Percentiles rank a stretch among this genome's conserved stretches.
These are phyloP conservation scores for Apamea anceps DNA, from an alignment of 2,888 invertebrate species.

Conservation along the genomic window DNA sequence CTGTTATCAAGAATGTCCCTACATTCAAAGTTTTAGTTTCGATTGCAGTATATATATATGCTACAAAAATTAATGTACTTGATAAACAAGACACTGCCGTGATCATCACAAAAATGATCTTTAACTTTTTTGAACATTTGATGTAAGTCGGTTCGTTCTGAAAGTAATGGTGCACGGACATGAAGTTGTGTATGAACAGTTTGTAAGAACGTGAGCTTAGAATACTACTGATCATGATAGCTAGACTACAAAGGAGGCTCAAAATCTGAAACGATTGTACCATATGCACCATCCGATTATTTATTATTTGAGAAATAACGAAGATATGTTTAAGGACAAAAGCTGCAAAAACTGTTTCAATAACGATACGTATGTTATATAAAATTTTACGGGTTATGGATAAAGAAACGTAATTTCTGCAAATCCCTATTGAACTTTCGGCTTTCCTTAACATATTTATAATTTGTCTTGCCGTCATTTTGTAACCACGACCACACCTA, in stretches of 20 bases:
- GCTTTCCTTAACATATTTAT: slow-evolving; percentile 25
- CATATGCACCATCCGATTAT: background rate
- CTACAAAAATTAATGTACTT: background rate
- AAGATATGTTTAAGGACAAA: background rate
- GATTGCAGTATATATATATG: background rate
- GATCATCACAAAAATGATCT: background rate
- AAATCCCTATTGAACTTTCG: slow-evolving; percentile 22
- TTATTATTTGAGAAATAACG: rapidly evolving
- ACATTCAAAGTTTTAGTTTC: too few species aligned
- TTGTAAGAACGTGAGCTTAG: background rate
- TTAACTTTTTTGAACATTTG: slow-evolving; percentile 24
- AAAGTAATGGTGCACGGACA: slow-evolving; percentile 2
- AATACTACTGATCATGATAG: too few species aligned
- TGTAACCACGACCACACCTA: background rate
- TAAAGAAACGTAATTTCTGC: slow-evolving; percentile 28
- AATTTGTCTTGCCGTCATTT: slow-evolving; percentile 15
- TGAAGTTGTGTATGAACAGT: slow-evolving; percentile 19
- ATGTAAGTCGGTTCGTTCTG: slow-evolving; percentile 1
- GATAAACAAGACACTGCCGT: background rate
- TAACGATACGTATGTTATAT: background rate
- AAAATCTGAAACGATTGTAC: background rate
- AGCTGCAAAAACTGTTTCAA: slow-evolving; percentile 3
- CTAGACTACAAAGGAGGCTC: background rate
- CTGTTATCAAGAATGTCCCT: too few species aligned
- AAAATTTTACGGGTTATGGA: slow-evolving; percentile 17